phyloP scores from a whole-genome alignment of 2,888 invertebrate genomes.

The Bombylius discolor region DNA sequence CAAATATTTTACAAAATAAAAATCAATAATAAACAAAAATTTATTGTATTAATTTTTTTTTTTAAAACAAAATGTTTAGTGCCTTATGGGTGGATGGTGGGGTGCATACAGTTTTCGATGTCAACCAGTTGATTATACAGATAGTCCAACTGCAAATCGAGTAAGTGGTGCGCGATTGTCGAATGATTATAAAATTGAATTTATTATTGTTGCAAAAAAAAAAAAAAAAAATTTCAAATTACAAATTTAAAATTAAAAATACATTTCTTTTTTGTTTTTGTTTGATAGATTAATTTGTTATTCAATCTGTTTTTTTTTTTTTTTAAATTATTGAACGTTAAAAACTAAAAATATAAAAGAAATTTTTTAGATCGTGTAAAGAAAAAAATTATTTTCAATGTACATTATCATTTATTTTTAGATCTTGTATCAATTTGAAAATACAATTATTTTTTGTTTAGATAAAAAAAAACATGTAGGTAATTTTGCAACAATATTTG shows the following conservation, averaged over 20 bases:
- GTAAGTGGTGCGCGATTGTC: conserved; percentile 47
- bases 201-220: background rate
- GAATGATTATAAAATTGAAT: background rate
- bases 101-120: conserved; percentile 77
- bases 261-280: background rate
- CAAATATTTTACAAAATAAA: background rate
- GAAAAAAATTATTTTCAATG: too few relatives aligned
- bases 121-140: conserved; percentile 81
- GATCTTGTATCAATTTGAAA: too few relatives aligned
- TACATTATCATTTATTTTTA: too few relatives aligned
- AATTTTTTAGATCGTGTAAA: too few relatives aligned
- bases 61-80: conserved; percentile 38
- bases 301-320: too few relatives aligned
- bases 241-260: background rate
- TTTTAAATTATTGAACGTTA: too few relatives aligned
- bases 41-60: background rate
- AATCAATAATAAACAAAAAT: background rate
- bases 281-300: background rate
- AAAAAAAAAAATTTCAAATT: background rate
- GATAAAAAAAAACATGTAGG: too few relatives aligned
- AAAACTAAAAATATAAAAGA: too few relatives aligned
- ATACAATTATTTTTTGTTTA: too few relatives aligned
- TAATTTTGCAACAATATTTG: too few relatives aligned
- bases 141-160: conserved; percentile 65
- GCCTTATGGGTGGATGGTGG: conserved; percentile 84